Evolutionary conservation across 1,140 invertebrate genomes (phyloP).

Genomic region (Zaprionus taronus): DNA sequence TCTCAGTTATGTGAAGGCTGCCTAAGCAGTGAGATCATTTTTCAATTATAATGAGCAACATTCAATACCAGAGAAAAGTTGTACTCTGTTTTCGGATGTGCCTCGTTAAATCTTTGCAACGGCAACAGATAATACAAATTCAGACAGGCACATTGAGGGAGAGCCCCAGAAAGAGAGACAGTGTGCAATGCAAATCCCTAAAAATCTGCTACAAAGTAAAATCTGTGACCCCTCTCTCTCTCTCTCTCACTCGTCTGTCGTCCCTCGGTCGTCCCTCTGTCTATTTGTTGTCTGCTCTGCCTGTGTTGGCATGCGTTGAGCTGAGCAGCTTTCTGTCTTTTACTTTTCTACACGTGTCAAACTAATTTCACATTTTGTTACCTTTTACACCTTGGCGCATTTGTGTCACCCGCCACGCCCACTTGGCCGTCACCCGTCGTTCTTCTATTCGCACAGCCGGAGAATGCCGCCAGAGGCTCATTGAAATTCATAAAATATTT

Average conservation of each 20-base stretch:
- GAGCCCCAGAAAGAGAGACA: background rate
- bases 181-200: slow-evolving; percentile 16
- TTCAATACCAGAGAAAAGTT: background rate
- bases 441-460: background rate
- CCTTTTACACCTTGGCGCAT: slow-evolving; percentile 72
- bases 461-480: slow-evolving; percentile 57
- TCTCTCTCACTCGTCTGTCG: background rate
- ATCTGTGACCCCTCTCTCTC: slow-evolving; percentile 4
- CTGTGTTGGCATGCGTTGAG: slow-evolving; percentile 34
- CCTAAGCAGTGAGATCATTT: background rate
- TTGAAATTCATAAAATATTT: slow-evolving; percentile 82
- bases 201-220: slow-evolving; percentile 10
- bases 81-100: background rate
- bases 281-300: background rate
- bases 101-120: background rate
- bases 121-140: background rate
- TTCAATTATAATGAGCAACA: background rate
- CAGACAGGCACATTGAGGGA: background rate
- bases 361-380: slow-evolving; percentile 81
- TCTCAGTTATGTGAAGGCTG: background rate
- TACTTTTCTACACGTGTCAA: slow-evolving; percentile 70
- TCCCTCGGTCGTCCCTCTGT: background rate
- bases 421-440: background rate
- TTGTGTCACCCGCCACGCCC: slow-evolving; percentile 55
- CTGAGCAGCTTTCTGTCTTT: slow-evolving; percentile 50